Evolutionary conservation across 2,888 invertebrate genomes (phyloP), one percentile per base, ranked within the genome.

Genomic region (Deilephila elpenor): DNA sequence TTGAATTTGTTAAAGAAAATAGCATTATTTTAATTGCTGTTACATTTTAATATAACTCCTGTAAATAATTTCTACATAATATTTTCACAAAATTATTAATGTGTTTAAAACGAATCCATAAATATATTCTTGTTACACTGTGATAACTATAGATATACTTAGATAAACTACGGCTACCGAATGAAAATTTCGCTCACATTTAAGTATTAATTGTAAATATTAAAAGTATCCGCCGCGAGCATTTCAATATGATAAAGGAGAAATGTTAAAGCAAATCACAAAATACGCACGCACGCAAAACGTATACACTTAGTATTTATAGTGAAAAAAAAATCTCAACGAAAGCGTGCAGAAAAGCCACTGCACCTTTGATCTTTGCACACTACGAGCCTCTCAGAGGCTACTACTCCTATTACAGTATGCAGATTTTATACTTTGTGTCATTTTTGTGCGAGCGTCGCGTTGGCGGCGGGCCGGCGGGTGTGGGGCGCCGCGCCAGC

Each of bases 341-440:
- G 75, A 78, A 77, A 78, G 82, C 83, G 78, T 78, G 84, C 81
- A 86, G 83, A 85, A 82, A 86, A 86, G 84, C 85, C 85, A 81
- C 84, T 84, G 82, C 86, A 88, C 89, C 90, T 91, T 91, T 92
- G 90, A 92, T 88, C 90, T 90, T 83, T 83, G 85, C 85, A 86
- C 85, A 86, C 83, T 86, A 83, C 82, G 84, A 88, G 86, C 88
- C 90, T 90, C 91, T 91, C 84, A 87, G 90, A 89, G 91, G 91
- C 90, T 91, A 89, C 88, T 89, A 87, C 84, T 85, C 83, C 89
- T 89, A 90, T 92, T 93, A 92, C 91, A 89, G 88, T 91, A 92
- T 93, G 93, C 91, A 93, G 93, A 93, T 93, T 91, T 93, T 92
- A 92, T 93, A 93, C 92, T 93, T 92, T 92, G 92, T 91, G 91